Evolutionary conservation across 1,140 invertebrate species (phyloP).

Genomic region (Diachasma alloeum): DNA sequence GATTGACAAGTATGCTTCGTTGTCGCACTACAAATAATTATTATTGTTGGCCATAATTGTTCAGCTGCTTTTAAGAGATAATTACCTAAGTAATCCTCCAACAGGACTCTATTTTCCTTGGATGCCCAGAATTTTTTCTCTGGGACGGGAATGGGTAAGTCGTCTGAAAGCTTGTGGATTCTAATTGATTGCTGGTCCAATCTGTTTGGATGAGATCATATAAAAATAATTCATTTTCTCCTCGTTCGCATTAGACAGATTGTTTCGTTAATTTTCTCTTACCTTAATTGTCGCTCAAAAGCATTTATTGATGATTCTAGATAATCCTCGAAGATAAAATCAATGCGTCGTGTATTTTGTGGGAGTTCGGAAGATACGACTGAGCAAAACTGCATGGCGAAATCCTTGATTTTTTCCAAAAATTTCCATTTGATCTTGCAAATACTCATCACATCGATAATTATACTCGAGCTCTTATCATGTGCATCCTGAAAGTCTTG

Average conservation of each 20-base stretch:
- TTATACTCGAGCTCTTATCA: neutral
- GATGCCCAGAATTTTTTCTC: neutral
- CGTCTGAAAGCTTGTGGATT: neutral
- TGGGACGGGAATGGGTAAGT: neutral
- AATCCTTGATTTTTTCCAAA: neutral
- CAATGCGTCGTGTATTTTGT: neutral
- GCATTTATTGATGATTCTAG: neutral
- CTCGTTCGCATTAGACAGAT: too few species aligned
- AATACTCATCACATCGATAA: slow-evolving; percentile 13
- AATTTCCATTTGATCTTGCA: neutral
- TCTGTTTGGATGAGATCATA: too few species aligned
- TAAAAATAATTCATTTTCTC: neutral
- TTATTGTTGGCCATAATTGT: neutral
- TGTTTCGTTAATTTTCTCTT: neutral
- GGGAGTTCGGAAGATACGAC: neutral
- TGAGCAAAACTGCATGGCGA: neutral
- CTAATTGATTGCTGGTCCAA: neutral
- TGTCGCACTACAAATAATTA: neutral
- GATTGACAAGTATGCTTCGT: neutral
- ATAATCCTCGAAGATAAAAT: slow-evolving; percentile 26
- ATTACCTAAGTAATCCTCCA: neutral
- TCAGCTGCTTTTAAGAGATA: neutral
- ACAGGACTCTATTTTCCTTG: neutral
- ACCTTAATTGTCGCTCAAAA: neutral
- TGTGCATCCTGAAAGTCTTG: too few species aligned